Base-by-base conservation (phyloP, 2,113 vertebrate genomes). In the Limanda limanda region DNA sequence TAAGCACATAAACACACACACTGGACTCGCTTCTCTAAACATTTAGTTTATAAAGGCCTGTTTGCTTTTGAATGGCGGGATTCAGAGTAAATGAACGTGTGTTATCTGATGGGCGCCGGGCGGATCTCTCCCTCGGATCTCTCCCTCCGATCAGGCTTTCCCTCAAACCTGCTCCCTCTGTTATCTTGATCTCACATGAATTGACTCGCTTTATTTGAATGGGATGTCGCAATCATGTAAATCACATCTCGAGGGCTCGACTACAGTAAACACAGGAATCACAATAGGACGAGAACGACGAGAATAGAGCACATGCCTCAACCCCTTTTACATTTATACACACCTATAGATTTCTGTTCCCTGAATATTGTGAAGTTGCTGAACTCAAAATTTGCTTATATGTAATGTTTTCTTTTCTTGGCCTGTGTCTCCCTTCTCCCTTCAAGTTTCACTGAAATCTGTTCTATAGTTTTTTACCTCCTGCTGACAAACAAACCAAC, bases 11-110 rank as follows among this genome's bases (percentile, higher is more conserved):
- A 3, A 60, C 17, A 60, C 27, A 60, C 7, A 63, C 51, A 45
- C 15, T 48, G 21, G 66, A 59, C 37, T 5, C 0, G 4, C 48
- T 58, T 27, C 25, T 83, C 42, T 67, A 82, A 71, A 81, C 68
- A 81, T 66, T 58, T 42, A 68, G 83, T 76, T 81, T 56, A 54
- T 24, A 18, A 3, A 58, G 25, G 14, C 1, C 25, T 83, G 15
- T 18, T 18, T 51, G 15, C 47, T 18, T 51, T 51, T 51, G 47
- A 51, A 51, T 51, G 47, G 37, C 48, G 0, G 59, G 63, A 24
- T 76, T 23, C 61, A 45, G 52, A 35, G 47, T 54, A 35, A 37
- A 63, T 54, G 24, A 18, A 27, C 10, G 63, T 27, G 25, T 1
- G n/a, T 7, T 15, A 62, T 37, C 52, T 69, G 52, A 74, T 40